Evolutionary conservation across 2,113 vertebrate genomes (phyloP).

Genomic region (Probosciger aterrimus): DNA sequence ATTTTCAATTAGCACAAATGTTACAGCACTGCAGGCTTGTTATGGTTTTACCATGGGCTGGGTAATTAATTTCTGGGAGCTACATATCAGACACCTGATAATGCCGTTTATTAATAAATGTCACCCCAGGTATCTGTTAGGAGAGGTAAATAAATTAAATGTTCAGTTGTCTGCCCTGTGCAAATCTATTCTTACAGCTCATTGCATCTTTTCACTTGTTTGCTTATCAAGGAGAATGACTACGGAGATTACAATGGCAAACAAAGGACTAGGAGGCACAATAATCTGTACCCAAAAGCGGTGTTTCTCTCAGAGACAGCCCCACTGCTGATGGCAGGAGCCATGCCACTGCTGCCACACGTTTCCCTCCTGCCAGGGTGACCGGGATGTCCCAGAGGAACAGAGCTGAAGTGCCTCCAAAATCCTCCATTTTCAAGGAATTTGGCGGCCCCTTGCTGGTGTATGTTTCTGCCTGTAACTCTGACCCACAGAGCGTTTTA

Average conservation of each 20-base stretch:
- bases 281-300: background rate
- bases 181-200: constrained; percentile 80
- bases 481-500: background rate
- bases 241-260: constrained; percentile 66
- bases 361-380: background rate
- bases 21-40: constrained; percentile 81
- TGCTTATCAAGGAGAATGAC: constrained; percentile 70
- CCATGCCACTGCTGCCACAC: accelerated
- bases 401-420: background rate
- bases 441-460: accelerated
- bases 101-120: constrained; percentile 84
- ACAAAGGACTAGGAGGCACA: constrained; percentile 61
- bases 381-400: background rate
- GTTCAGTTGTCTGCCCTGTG: constrained; percentile 77
- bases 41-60: constrained; percentile 81
- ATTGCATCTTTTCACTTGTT: constrained; percentile 73
- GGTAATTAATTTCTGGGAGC: constrained; percentile 86
- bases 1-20: constrained; percentile 87
- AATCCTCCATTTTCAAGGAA: background rate
- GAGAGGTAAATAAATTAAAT: constrained; percentile 81
- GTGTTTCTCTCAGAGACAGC: background rate
- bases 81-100: constrained; percentile 84
- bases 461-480: background rate
- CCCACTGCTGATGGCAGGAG: background rate
- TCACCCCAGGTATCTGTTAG: constrained; percentile 83